Evolutionary conservation across 1,140 invertebrate species (phyloP).

Genomic region (Achatina immaculata): DNA sequence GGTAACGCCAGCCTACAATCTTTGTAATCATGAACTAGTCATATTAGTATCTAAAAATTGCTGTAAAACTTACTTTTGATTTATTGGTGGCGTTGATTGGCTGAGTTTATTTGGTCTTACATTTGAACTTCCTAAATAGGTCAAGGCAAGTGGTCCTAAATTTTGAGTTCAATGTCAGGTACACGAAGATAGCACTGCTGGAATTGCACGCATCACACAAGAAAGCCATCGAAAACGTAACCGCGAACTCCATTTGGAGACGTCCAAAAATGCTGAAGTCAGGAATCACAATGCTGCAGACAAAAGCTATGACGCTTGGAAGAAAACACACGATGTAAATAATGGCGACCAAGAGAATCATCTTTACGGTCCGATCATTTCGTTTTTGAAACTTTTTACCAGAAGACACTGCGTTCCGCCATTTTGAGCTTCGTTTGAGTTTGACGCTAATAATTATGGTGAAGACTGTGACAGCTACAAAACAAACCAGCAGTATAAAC

Average conservation of each 20-base stretch:
- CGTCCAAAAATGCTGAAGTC: neutral
- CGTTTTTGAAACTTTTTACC: neutral
- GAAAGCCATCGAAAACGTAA: neutral
- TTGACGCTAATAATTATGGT: neutral
- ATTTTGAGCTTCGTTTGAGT: conserved; percentile 4
- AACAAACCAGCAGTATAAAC: neutral
- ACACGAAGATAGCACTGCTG: neutral
- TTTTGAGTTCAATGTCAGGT: neutral
- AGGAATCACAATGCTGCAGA: neutral
- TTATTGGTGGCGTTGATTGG: too few relatives aligned
- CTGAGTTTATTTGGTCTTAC: too few relatives aligned
- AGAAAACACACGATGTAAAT: neutral
- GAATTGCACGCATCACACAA: too few relatives aligned
- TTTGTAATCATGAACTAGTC: too few relatives aligned
- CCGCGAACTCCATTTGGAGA: neutral
- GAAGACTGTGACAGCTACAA: neutral
- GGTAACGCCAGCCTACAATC: too few relatives aligned
- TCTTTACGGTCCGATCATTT: neutral
- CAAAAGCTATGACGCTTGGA: neutral
- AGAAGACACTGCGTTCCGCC: neutral
- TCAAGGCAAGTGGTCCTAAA: neutral
- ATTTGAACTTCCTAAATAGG: too few relatives aligned
- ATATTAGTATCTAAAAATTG: too few relatives aligned
- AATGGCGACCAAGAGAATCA: neutral
- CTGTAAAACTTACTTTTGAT: too few relatives aligned